Evolutionary conservation across 2,888 invertebrate genomes (phyloP).

Genomic region (Meliscaeva auricollis): DNA sequence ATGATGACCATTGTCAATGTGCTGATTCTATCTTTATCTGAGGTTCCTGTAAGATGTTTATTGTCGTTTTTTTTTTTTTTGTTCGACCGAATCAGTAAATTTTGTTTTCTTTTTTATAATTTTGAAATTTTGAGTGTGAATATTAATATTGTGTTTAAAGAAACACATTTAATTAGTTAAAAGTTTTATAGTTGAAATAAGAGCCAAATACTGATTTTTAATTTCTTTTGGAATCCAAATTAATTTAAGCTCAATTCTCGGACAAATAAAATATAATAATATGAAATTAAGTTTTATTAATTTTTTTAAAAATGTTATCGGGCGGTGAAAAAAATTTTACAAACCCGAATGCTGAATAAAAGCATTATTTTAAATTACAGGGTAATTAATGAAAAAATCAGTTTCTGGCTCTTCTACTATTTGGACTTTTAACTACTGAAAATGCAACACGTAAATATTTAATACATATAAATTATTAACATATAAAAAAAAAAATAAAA

Average conservation of each 20-base stretch:
- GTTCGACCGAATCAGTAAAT: conserved; percentile 16
- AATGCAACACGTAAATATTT: conserved; percentile 1
- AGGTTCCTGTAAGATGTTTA: conserved; percentile 87
- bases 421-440: not conserved
- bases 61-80: conserved; percentile 55
- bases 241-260: too few species aligned
- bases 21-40: conserved; percentile 93
- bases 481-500: too few species aligned
- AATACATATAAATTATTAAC: too few species aligned
- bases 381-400: not conserved
- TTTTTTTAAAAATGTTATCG: too few species aligned
- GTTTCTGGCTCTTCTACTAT: not conserved
- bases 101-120: conserved; percentile 10
- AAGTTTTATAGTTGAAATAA: too few species aligned
- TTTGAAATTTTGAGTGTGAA: conserved; percentile 7
- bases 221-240: not conserved
- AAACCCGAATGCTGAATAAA: too few species aligned
- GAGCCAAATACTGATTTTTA: not conserved
- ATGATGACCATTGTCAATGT: conserved; percentile 96
- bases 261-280: too few species aligned
- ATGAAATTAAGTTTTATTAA: too few species aligned
- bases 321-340: too few species aligned
- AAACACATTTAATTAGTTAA: too few species aligned
- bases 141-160: not conserved
- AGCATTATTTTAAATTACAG: too few species aligned